Conservation (phyloP, 2,888 invertebrate species). For the Diplolepis rosae region DNA sequence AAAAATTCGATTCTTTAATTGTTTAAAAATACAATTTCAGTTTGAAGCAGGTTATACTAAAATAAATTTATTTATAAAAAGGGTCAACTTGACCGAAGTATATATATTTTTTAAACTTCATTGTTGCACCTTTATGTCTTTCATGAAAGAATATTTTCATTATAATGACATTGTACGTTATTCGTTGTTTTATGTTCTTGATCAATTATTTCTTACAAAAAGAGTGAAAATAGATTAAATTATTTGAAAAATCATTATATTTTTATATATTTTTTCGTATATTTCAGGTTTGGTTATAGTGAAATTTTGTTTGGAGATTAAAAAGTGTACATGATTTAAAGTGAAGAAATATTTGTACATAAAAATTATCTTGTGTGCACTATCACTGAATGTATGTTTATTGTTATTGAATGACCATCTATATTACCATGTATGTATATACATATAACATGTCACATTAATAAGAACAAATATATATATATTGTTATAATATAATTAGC, state of each 20-base stretch:
- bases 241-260: neutral
- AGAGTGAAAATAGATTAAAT: neutral
- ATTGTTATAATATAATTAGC: constrained; percentile 1
- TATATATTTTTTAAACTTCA: neutral
- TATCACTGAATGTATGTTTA: neutral
- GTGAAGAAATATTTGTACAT: neutral
- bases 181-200: neutral
- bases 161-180: neutral
- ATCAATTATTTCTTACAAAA: neutral
- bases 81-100: neutral
- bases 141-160: neutral
- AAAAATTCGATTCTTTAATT: neutral
- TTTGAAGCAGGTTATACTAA: no score
- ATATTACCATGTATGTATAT: constrained; percentile 1
- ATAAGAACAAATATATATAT: constrained; percentile 8
- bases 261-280: neutral
- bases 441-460: neutral
- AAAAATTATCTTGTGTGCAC: neutral
- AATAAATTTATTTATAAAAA: no score
- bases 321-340: neutral
- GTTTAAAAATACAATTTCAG: no score
- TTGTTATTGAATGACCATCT: constrained; percentile 15
- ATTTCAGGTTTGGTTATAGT: neutral
- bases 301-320: neutral
- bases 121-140: neutral